Conservation (phyloP, 2,797 vertebrate genomes). For the Aeoliscus strigatus region DNA sequence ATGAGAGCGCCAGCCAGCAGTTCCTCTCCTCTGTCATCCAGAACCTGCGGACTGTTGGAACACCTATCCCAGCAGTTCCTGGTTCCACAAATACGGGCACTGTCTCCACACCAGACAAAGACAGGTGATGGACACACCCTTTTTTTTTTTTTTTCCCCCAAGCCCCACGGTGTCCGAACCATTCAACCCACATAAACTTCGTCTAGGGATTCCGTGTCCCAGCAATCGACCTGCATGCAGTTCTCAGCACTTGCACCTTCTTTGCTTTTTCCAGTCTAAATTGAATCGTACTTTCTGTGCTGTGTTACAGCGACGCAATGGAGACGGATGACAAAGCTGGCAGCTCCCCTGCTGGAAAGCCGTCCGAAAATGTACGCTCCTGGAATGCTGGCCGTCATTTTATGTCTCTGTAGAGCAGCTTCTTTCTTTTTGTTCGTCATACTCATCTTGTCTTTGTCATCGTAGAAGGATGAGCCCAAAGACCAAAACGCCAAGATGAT, state of each 20-base stretch:
- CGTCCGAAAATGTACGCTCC: conserved; percentile 77
- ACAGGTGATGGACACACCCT: conserved; percentile 82
- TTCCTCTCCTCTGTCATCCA: conserved; percentile 98
- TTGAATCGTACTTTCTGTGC: too few species aligned
- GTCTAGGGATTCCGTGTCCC: too few species aligned
- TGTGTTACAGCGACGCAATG: conserved; percentile 87
- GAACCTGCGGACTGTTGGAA: conserved; percentile 91
- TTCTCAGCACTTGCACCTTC: too few species aligned
- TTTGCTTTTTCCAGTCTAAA: too few species aligned
- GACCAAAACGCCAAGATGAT: conserved; percentile 99
- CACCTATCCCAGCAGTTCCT: conserved; percentile 91
- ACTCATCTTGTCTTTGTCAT: conserved; percentile 2
- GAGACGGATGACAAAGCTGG: conserved; percentile 92
- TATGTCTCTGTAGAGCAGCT: not conserved
- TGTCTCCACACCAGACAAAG: conserved; percentile 84
- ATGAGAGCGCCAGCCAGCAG: conserved; percentile 98
- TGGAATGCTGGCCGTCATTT: not conserved
- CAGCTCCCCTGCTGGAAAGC: conserved; percentile 79
- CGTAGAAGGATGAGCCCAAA: conserved; percentile 90
- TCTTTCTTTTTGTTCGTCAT: not conserved
- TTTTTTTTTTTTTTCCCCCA: too few species aligned
- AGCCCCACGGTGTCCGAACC: too few species aligned
- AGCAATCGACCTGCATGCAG: too few species aligned
- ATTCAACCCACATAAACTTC: too few species aligned
- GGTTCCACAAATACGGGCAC: conserved; percentile 97